Evolutionary conservation across 2,797 vertebrate species (phyloP), one percentile per base, ranked within the genome.

Genomic region (Coranthus polyacanthus): DNA sequence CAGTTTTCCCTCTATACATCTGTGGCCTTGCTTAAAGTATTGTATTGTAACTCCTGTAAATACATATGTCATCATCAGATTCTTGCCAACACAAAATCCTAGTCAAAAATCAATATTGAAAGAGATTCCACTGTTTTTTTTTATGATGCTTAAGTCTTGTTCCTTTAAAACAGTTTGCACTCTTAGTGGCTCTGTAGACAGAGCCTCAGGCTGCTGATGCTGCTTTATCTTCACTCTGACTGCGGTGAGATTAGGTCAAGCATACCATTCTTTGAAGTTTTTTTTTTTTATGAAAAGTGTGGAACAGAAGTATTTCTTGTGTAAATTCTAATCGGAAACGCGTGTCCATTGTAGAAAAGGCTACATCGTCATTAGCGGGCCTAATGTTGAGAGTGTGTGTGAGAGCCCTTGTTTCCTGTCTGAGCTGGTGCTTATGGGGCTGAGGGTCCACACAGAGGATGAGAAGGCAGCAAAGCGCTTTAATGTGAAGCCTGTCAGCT

Each of bases 401-500:
- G 72, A 16, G 58, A 57, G 65, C 59, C 86, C 89, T 86, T 89
- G 46, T 3, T 24, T 0, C 66, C 81, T 76, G 72, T 86, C 0
- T 51, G 84, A 78, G 81, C 79, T 80, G 65, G 86, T 46, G 73
- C 73, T 83, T 81, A 53, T 54, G 89, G 88, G 84, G 87, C 29
- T 62, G 34, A 71, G 86, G 73, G 86, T 87, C 69, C 70, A 50
- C 76, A 51, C 62, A 36, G 36, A 56, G 87, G 82, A 68, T 66
- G 70, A 70, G 60, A 67, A 61, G 78, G 85, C 87, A 86, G 69
- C 89, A 86, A 73, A 84, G 90, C 80, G 72, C 50, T 88, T 88
- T 77, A 76, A 92, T 66, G 65, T 84, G 86, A 86, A 0, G 87
- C 83, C 93, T 96, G 95, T 96, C 96, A 95, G 87, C 89, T 94